Percentiles rank a stretch among this genome's conserved stretches.
Conservation (phyloP, 2,113 vertebrate species). For the Paradisaea rubra region DNA sequence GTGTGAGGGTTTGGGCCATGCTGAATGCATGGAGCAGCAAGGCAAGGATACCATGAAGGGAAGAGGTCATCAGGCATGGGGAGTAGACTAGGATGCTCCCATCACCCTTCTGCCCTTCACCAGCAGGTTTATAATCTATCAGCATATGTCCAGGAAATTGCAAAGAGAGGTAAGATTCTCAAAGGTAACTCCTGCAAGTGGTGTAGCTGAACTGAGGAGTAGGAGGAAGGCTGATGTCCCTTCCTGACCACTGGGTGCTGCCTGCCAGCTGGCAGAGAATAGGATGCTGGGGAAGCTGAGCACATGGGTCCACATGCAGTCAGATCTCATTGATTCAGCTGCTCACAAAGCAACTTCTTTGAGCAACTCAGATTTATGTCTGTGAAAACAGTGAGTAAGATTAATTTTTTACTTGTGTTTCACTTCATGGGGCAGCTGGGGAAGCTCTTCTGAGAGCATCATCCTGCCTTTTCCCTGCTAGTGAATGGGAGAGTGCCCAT, state of each 20-base stretch:
- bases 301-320: rapidly evolving
- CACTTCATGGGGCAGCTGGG: background rate
- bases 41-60: background rate
- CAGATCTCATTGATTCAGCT: background rate
- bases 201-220: background rate
- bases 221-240: background rate
- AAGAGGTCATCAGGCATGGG: background rate
- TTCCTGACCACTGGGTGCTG: background rate
- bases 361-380: background rate
- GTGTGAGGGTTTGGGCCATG: rapidly evolving
- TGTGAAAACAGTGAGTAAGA: background rate
- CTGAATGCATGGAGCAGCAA: background rate
- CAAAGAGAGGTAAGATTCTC: background rate
- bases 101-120: background rate
- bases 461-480: background rate
- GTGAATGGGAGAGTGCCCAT: background rate
- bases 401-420: background rate
- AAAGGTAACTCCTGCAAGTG: background rate
- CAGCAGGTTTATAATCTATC: rapidly evolving
- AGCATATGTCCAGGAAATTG: background rate
- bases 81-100: background rate
- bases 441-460: background rate
- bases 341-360: background rate
- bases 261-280: rapidly evolving
- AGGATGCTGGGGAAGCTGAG: rapidly evolving